Percentiles rank a stretch among this genome's conserved stretches.
phyloP scores from a whole-genome alignment of 1,140 invertebrate genomes.

The Sitobion miscanthi region DNA sequence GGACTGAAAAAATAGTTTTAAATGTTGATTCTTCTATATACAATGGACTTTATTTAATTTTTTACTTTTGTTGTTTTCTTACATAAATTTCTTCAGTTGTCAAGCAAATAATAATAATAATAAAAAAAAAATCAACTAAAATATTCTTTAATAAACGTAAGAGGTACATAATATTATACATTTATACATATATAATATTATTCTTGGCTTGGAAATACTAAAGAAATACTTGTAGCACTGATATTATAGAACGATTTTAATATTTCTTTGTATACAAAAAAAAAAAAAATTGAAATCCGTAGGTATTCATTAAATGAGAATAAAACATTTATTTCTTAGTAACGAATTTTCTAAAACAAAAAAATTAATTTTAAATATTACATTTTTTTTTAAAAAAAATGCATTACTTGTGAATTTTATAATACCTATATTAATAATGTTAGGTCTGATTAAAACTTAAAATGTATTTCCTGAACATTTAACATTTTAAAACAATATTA shows the following conservation, averaged over 20 bases:
- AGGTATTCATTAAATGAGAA: neutral
- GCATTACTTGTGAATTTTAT: neutral
- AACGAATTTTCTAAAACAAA: neutral
- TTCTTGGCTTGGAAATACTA: neutral
- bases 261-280: neutral
- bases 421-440: neutral
- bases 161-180: neutral
- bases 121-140: neutral
- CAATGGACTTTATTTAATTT: slow-evolving; percentile 6
- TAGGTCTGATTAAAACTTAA: neutral
- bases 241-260: neutral
- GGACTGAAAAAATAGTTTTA: slow-evolving; percentile 19
- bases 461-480: neutral
- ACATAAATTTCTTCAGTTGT: neutral
- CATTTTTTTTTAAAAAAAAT: neutral
- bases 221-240: neutral
- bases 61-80: neutral
- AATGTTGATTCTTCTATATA: neutral
- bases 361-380: neutral
- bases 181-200: neutral
- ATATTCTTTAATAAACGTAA: slow-evolving; percentile 1
- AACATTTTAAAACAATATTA: neutral
- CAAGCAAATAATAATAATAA: neutral
- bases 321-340: neutral
- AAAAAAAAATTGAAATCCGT: neutral